Conservation (phyloP, 2,797 vertebrate genomes). For the Epinephelus coioides region DNA sequence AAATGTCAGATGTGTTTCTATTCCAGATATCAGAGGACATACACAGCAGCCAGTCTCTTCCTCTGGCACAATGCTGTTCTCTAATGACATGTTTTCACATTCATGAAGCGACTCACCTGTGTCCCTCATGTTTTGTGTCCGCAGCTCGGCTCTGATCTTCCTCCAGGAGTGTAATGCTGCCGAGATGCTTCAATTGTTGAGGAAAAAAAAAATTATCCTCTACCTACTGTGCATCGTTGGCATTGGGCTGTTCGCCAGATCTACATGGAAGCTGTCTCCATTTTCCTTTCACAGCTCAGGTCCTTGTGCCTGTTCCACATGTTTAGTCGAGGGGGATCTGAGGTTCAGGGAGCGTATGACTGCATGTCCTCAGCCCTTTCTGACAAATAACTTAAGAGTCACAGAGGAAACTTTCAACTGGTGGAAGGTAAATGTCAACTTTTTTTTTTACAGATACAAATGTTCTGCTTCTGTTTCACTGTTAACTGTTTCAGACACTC, state of each 20-base stretch:
- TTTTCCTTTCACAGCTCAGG: no score
- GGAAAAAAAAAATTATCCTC: accelerated
- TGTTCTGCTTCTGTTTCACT: neutral
- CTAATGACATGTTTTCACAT: no score
- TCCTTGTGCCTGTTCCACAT: slow-evolving; percentile 1
- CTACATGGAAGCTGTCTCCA: no score
- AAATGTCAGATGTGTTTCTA: no score
- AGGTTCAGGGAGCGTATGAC: neutral
- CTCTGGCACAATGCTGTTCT: no score
- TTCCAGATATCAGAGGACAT: no score
- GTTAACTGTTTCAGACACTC: no score
- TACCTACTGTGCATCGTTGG: neutral
- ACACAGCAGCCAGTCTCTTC: no score
- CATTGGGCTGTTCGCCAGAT: neutral
- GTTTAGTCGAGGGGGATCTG: neutral
- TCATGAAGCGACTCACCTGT: neutral
- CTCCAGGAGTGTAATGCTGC: neutral
- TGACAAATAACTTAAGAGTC: neutral
- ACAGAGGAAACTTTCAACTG: slow-evolving; percentile 8
- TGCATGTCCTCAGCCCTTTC: slow-evolving; percentile 1
- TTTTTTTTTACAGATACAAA: neutral
- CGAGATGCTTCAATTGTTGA: neutral
- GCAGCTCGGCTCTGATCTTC: neutral
- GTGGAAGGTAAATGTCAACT: slow-evolving; percentile 48
- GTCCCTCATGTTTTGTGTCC: neutral